Evolutionary conservation across 2,113 vertebrate genomes (phyloP), one percentile per base, ranked within the genome.

Genomic region (Atractosteus spatula): DNA sequence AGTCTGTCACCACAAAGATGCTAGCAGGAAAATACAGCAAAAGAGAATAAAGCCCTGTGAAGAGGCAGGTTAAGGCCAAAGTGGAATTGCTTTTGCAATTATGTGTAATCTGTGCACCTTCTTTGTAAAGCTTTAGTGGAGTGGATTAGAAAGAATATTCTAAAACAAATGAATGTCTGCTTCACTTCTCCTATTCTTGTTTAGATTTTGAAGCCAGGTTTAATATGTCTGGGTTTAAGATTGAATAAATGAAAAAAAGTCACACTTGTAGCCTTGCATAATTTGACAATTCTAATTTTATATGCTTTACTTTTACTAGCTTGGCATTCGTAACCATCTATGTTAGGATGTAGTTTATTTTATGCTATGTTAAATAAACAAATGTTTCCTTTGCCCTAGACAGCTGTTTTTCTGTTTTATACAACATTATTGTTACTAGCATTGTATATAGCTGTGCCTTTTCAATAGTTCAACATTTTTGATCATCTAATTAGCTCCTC

Each of bases 401-500:
- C 3, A 67, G 65, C 71, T 66, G 70, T 69, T 78, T 81, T 68
- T 12, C 41, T 79, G 75, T 63, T 41, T 62, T 68, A 64, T 3
- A 77, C 62, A 43, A 41, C 44, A 80, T 78, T 69, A 76, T 57
- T 74, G 76, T 70, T 71, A 74, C 62, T 75, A 75, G 64, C 41
- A 54, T 65, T 63, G 57, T 65, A 10, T 69, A 73, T 75, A 80
- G 71, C 73, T 80, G 67, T 77, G 44, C 64, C 75, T 78, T 76
- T 77, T 76, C 81, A 80, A 81, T 82, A 88, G 79, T 77, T 44
- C 81, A 76, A 74, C 76, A 70, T 79, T 78, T 82, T 65, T 70
- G 69, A 76, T 74, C 78, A 81, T 80, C 82, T 89, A 90, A 91
- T 92, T 88, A 88, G 84, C 69, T 77, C 89, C 88, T 83, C 63